phyloP scores from a whole-genome alignment of 2,888 invertebrate genomes.

The Agriopis marginaria region DNA sequence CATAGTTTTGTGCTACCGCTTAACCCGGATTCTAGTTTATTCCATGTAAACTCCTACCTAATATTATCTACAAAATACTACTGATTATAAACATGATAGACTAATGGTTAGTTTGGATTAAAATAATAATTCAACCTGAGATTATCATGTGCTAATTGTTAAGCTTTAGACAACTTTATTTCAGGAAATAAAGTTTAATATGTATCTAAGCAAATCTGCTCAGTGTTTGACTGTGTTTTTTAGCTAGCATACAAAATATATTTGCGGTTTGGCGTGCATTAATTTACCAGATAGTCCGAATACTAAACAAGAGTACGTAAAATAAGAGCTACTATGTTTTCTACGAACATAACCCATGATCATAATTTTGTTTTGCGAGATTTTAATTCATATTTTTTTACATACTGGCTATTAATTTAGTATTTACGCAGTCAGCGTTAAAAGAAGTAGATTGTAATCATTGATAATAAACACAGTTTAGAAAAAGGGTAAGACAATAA shows the following conservation, averaged over 20 bases:
- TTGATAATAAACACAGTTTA: background rate
- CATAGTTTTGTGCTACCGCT: background rate
- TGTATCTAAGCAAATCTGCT: constrained; percentile 39
- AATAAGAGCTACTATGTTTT: constrained; percentile 41
- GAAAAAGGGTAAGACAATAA: background rate
- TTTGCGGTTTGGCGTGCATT: constrained; percentile 32
- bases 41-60: background rate
- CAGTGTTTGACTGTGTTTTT: constrained; percentile 45
- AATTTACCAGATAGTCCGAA: constrained; percentile 39
- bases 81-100: constrained; percentile 4
- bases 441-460: background rate
- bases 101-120: constrained; percentile 11
- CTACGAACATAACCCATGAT: constrained; percentile 12
- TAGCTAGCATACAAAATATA: constrained; percentile 41
- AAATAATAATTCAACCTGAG: constrained; percentile 10
- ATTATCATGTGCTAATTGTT: constrained; percentile 7
- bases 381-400: background rate
- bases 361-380: constrained; percentile 4
- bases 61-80: background rate
- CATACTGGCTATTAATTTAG: background rate
- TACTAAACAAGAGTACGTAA: constrained; percentile 47
- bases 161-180: constrained; percentile 12
- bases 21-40: background rate
- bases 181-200: constrained; percentile 11
- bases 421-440: background rate